A percentile compares a stretch with the other conserved stretches of the same genome.
These are phyloP conservation scores for Phalacrocorax pelagicus DNA, from an alignment of 2,113 vertebrate genomes.

Conservation along the genomic window DNA sequence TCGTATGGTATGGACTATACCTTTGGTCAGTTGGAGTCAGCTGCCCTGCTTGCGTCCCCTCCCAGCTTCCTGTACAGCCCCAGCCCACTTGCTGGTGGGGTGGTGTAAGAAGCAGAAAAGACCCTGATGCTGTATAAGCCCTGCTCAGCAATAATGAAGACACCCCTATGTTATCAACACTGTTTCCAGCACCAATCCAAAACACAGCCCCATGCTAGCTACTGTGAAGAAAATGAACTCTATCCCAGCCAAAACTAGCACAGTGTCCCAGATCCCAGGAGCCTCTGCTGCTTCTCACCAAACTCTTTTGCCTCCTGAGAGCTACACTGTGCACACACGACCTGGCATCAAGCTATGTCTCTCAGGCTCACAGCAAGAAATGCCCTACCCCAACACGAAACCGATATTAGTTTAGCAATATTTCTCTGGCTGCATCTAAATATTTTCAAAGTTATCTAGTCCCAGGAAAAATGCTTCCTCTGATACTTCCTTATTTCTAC, in stretches of 20 bases:
- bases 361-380: not conserved
- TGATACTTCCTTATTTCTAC: not conserved
- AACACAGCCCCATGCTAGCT: not conserved
- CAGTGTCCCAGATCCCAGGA: not conserved
- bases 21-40: not conserved
- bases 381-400: not conserved
- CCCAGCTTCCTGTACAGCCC: accelerated
- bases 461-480: not conserved
- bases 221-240: not conserved
- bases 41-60: accelerated
- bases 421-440: not conserved
- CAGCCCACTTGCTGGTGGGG: accelerated
- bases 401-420: not conserved
- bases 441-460: not conserved
- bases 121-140: not conserved
- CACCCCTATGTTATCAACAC: too few relatives aligned
- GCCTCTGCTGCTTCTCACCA: not conserved
- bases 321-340: not conserved
- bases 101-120: too few relatives aligned
- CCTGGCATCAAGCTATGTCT: not conserved
- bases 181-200: not conserved
- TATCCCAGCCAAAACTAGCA: not conserved
- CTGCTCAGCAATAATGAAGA: not conserved
- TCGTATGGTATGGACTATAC: accelerated
- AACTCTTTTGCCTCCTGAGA: not conserved